Conservation (phyloP, 2,888 invertebrate species). For the Trichopoda pennipes region DNA sequence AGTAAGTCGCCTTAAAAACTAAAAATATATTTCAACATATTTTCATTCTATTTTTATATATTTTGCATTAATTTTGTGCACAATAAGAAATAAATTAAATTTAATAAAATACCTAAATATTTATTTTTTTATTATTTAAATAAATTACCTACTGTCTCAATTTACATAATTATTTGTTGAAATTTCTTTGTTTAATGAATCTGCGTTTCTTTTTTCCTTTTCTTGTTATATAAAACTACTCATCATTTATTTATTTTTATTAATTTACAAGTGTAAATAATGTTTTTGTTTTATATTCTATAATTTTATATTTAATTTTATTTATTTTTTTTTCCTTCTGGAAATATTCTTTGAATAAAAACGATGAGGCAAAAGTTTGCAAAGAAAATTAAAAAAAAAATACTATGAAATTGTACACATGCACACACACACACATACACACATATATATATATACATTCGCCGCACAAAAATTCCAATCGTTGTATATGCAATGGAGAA, state of each 20-base stretch:
- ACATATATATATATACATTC: slow-evolving; percentile 1
- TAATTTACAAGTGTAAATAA: slow-evolving; percentile 12
- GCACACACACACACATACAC: slow-evolving; percentile 11
- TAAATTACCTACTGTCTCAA: not conserved
- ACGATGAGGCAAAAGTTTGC: not conserved
- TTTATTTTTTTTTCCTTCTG: not conserved
- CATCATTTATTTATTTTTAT: slow-evolving; percentile 46
- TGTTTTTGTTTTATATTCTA: slow-evolving; percentile 6
- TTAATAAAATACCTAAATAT: not conserved
- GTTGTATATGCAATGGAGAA: slow-evolving; percentile 6
- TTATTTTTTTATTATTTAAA: not conserved
- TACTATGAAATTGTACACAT: slow-evolving; percentile 39
- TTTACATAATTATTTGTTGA: not conserved
- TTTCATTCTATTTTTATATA: no score
- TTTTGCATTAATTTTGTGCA: not conserved
- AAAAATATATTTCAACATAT: no score
- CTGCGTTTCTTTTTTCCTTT: not conserved
- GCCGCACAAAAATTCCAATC: slow-evolving; percentile 16
- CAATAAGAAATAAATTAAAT: not conserved
- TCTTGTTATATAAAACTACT: slow-evolving; percentile 16
- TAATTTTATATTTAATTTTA: slow-evolving; percentile 5
- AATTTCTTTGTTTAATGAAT: slow-evolving; percentile 22
- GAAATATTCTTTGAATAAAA: not conserved
- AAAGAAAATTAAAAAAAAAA: slow-evolving; percentile 9
- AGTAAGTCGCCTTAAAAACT: no score